Evolutionary conservation across 2,113 vertebrate genomes (phyloP).

Genomic region (Xenopus borealis): DNA sequence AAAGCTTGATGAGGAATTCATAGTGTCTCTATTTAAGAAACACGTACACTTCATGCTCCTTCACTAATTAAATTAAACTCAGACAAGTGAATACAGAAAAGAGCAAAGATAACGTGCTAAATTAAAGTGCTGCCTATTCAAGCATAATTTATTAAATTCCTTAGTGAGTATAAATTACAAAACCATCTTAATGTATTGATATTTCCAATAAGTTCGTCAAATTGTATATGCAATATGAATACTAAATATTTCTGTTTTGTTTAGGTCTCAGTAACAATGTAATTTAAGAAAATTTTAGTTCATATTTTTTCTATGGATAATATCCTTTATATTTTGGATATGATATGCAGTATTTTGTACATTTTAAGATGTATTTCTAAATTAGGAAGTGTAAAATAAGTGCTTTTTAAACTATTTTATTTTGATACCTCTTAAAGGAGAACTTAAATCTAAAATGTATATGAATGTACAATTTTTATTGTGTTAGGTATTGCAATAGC

Average conservation of each 20-base stretch:
- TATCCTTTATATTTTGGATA: too few species aligned
- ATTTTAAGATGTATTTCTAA: too few species aligned
- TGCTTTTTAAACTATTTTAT: too few species aligned
- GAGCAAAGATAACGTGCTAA: conserved; percentile 5
- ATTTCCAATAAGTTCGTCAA: not conserved
- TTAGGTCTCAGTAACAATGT: too few species aligned
- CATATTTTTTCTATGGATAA: too few species aligned
- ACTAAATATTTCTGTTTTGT: not conserved
- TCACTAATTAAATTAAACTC: conserved; percentile 1
- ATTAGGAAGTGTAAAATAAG: too few species aligned
- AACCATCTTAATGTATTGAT: not conserved
- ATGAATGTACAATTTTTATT: too few species aligned
- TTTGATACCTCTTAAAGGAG: too few species aligned
- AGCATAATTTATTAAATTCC: conserved; percentile 3
- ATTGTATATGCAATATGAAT: not conserved
- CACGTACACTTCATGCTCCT: not conserved
- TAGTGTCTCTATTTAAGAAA: conserved; percentile 7
- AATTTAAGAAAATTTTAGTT: too few species aligned
- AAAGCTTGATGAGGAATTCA: not conserved
- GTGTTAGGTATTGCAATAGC: too few species aligned
- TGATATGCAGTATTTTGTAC: too few species aligned
- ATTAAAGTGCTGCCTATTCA: conserved; percentile 6
- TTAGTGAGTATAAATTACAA: not conserved
- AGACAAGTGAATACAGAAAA: conserved; percentile 1
- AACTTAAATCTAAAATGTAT: too few species aligned